Conservation (phyloP, 2,797 vertebrate genomes). For the Numenius phaeopus region DNA sequence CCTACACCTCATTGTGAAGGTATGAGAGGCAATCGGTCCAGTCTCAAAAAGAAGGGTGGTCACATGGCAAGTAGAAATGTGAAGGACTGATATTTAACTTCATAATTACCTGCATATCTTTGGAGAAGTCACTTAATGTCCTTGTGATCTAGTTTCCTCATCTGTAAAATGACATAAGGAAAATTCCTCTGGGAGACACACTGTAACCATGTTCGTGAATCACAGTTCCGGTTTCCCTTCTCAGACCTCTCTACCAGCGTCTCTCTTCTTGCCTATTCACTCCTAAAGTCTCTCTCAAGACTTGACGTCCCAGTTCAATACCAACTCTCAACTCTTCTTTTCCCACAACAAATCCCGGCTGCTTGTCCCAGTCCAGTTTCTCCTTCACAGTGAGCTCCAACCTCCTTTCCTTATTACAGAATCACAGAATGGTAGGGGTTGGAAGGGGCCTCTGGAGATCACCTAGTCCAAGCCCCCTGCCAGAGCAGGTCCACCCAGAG, state of each 20-base stretch:
- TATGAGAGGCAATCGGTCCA: neutral
- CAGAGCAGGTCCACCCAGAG: too few species aligned
- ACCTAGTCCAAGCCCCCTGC: too few species aligned
- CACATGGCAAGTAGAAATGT: neutral
- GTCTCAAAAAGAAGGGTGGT: neutral
- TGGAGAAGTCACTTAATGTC: neutral
- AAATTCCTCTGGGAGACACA: neutral
- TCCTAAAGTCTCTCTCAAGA: neutral
- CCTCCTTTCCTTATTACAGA: neutral
- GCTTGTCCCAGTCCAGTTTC: neutral
- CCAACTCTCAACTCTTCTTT: neutral
- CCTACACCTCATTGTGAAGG: neutral
- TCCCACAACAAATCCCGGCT: neutral
- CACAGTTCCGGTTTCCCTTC: neutral
- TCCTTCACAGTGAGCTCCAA: accelerated
- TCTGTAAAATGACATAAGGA: neutral
- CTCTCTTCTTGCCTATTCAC: neutral
- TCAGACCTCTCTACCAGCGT: neutral
- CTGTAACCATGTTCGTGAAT: neutral
- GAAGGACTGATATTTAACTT: neutral
- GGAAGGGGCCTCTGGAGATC: too few species aligned
- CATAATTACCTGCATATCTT: neutral
- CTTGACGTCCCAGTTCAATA: neutral
- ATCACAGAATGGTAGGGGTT: too few species aligned
- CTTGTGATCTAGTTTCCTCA: neutral